Evolutionary conservation across 2,888 invertebrate genomes (phyloP).

Genomic region (Drosophila mimica): DNA sequence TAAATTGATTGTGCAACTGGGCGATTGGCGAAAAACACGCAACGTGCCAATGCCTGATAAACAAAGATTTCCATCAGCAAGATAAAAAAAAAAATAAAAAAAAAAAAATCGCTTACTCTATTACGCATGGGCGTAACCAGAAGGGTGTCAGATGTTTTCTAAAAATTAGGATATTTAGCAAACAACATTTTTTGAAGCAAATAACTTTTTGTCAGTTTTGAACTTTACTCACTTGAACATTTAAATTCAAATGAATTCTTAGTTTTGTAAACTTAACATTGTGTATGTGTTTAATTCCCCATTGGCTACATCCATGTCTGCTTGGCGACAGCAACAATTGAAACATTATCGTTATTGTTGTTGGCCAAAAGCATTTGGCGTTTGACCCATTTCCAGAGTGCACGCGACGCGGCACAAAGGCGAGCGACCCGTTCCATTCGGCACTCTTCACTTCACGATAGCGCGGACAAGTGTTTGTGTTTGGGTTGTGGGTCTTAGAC

Average conservation of each 20-base stretch:
- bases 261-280: neutral
- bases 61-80: constrained; percentile 64
- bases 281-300: neutral
- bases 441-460: constrained; percentile 61
- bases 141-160: neutral
- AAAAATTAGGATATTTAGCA: neutral
- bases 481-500: constrained; percentile 53
- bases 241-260: neutral
- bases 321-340: constrained; percentile 52
- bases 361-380: constrained; percentile 52
- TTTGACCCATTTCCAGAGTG: constrained; percentile 75
- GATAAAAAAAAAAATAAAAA: constrained; percentile 12
- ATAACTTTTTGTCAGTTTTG: neutral
- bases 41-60: constrained; percentile 71
- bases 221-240: neutral
- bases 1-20: constrained; percentile 65
- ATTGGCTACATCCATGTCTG: neutral
- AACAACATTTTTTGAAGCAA: neutral
- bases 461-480: constrained; percentile 74
- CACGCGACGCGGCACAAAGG: constrained; percentile 72
- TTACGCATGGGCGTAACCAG: neutral
- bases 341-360: constrained; percentile 56
- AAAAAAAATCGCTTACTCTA: constrained; percentile 14
- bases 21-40: constrained; percentile 50
- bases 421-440: constrained; percentile 44